Conservation (phyloP, 1,140 invertebrate genomes). For the Acyrthosiphon pisum region DNA sequence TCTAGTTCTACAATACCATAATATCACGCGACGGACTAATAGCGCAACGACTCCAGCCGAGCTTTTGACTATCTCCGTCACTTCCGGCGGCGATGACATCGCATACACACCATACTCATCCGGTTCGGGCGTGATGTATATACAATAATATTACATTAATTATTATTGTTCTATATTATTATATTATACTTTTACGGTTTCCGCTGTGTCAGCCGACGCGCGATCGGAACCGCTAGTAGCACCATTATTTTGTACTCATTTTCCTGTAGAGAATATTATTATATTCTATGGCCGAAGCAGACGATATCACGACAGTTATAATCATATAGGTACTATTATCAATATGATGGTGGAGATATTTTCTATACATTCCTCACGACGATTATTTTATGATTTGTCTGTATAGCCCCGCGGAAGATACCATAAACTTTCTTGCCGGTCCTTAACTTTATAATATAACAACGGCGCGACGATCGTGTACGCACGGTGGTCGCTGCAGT, state of each 20-base stretch:
- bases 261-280: background rate
- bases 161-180: background rate
- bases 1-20: background rate
- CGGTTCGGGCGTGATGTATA: background rate
- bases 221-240: background rate
- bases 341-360: background rate
- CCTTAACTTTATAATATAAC: background rate
- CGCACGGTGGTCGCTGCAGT: background rate
- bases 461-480: background rate
- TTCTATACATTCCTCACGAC: background rate
- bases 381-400: background rate
- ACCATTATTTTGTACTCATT: too few species aligned
- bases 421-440: background rate
- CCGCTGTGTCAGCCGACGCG: background rate
- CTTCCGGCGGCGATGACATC: background rate
- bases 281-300: background rate
- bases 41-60: background rate
- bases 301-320: background rate
- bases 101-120: background rate
- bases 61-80: background rate
- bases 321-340: background rate
- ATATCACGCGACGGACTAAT: background rate
- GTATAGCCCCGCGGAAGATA: background rate
- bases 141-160: background rate
- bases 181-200: background rate